These are phyloP conservation scores for Eurystomus glaucurus DNA, from an alignment of 2,797 vertebrate genomes.

Conservation along the genomic window DNA sequence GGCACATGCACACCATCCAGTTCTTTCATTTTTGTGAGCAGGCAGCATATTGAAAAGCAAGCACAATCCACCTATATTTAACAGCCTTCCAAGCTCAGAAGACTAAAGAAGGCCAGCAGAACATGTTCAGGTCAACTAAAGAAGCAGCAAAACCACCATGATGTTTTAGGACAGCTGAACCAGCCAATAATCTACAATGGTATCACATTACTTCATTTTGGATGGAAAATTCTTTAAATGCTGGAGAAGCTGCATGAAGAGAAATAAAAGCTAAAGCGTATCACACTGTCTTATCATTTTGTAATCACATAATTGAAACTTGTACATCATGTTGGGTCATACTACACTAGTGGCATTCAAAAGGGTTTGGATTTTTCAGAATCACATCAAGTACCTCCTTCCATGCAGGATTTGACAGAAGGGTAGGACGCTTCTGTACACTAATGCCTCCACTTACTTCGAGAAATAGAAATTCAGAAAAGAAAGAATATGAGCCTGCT, in stretches of 20 bases:
- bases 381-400: neutral
- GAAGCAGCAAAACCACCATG: neutral
- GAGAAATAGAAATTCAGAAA: neutral
- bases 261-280: neutral
- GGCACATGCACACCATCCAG: neutral
- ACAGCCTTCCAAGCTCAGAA: neutral
- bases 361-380: neutral
- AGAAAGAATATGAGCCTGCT: neutral
- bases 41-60: neutral
- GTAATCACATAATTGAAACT: fast-evolving
- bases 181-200: neutral
- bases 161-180: neutral
- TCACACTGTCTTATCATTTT: neutral
- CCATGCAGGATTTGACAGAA: neutral
- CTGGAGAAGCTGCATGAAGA: neutral
- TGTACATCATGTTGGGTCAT: fast-evolving
- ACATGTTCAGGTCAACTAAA: neutral
- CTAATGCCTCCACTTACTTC: neutral
- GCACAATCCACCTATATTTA: neutral
- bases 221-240: neutral
- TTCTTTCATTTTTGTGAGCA: neutral
- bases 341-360: neutral
- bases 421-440: neutral
- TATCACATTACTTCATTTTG: neutral
- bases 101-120: neutral